These are phyloP conservation scores for Elysia crispata DNA, from an alignment of 2,888 invertebrate species.

Conservation along the genomic window DNA sequence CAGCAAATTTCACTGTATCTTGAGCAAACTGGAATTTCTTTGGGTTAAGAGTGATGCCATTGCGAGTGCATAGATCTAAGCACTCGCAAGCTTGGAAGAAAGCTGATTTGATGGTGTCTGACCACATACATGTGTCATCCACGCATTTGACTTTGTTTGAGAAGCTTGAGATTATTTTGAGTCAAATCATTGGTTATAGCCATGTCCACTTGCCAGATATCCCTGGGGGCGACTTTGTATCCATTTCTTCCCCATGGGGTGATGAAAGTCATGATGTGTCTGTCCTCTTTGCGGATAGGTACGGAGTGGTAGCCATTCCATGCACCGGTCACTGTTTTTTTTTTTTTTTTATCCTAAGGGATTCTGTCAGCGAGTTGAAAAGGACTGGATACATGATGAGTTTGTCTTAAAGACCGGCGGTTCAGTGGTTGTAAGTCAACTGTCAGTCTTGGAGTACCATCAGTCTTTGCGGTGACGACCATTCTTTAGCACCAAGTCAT, in stretches of 20 bases:
- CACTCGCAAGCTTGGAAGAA: slow-evolving; percentile 52
- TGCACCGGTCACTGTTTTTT: slow-evolving; percentile 52
- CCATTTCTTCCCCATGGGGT: slow-evolving; percentile 58
- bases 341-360: too few relatives aligned
- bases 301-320: slow-evolving; percentile 53
- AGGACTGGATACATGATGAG: too few relatives aligned
- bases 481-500: too few relatives aligned
- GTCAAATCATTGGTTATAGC: slow-evolving; percentile 58
- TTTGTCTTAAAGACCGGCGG: too few relatives aligned
- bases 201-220: slow-evolving; percentile 46
- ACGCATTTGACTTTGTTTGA: slow-evolving; percentile 62
- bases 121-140: slow-evolving; percentile 38
- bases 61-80: slow-evolving; percentile 56
- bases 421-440: too few relatives aligned
- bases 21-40: slow-evolving; percentile 58
- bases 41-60: slow-evolving; percentile 61
- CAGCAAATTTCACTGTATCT: slow-evolving; percentile 58
- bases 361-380: too few relatives aligned
- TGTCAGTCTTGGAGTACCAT: too few relatives aligned
- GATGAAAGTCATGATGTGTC: slow-evolving; percentile 53
- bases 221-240: slow-evolving; percentile 48
- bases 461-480: too few relatives aligned
- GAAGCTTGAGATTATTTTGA: slow-evolving; percentile 59
- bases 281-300: slow-evolving; percentile 53
- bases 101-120: background rate